A percentile compares a stretch with the other conserved stretches of the same genome.
phyloP scores from a whole-genome alignment of 1,140 invertebrate species.

The Platyura marginata region DNA sequence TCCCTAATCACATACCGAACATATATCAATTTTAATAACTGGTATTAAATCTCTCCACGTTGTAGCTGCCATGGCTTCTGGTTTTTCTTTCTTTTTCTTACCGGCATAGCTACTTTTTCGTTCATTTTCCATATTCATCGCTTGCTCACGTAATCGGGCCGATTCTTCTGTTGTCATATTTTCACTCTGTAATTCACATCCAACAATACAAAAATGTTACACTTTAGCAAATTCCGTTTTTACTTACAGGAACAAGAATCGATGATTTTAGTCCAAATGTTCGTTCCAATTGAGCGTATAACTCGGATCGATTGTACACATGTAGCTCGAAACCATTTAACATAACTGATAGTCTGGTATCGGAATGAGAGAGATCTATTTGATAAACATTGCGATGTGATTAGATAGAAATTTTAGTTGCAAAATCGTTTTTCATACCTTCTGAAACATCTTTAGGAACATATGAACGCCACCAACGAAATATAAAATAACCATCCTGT shows the following conservation, averaged over 20 bases:
- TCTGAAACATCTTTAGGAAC: constrained; percentile 87
- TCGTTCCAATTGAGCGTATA: constrained; percentile 79
- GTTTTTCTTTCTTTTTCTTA: constrained; percentile 40
- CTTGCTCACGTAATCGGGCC: constrained; percentile 28
- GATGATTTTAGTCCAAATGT: constrained; percentile 67
- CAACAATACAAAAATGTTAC: neutral
- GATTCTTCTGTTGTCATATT: constrained; percentile 15
- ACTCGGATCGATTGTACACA: constrained; percentile 80
- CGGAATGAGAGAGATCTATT: constrained; percentile 92
- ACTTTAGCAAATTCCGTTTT: neutral
- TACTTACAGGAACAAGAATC: constrained; percentile 38
- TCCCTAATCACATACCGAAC: constrained; percentile 36
- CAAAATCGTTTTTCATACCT: constrained; percentile 41
- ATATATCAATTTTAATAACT: constrained; percentile 88
- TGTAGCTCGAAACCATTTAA: constrained; percentile 93
- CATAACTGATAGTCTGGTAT: constrained; percentile 82
- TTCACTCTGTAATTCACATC: constrained; percentile 5
- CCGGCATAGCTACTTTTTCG: constrained; percentile 26
- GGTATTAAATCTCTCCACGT: constrained; percentile 94
- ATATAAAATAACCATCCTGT: constrained; percentile 94
- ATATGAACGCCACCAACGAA: constrained; percentile 92
- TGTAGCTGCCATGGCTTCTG: constrained; percentile 55
- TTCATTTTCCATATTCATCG: constrained; percentile 38
- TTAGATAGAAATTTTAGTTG: constrained; percentile 25
- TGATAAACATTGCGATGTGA: too few relatives aligned